Conservation (phyloP, 2,797 vertebrate genomes). For the Cirrhinus molitorella region DNA sequence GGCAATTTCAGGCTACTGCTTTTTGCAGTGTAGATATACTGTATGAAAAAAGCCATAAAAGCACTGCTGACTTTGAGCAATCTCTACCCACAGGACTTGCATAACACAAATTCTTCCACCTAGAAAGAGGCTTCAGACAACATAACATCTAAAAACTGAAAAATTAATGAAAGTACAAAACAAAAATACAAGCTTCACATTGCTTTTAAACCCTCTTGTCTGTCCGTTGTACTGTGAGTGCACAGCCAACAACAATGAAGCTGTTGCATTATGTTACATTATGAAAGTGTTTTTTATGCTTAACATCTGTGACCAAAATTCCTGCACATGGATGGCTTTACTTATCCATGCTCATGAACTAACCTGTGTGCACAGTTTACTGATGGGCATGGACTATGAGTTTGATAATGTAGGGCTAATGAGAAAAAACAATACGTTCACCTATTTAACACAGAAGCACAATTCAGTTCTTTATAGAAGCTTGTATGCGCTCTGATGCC, state of each 20-base stretch:
- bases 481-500: not conserved
- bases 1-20: too few relatives aligned
- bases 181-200: not conserved
- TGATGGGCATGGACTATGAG: not conserved
- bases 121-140: not conserved
- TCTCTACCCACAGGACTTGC: not conserved
- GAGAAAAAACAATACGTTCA: not conserved
- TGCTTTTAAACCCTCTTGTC: not conserved
- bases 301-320: not conserved
- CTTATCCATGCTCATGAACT: not conserved
- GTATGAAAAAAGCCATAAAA: not conserved
- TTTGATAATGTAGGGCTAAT: not conserved
- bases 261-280: not conserved
- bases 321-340: not conserved
- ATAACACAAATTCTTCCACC: not conserved
- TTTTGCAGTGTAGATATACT: too few relatives aligned
- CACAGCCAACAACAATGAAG: not conserved
- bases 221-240: not conserved
- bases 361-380: not conserved
- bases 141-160: conserved; percentile 14
- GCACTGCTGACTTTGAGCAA: not conserved
- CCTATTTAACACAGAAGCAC: not conserved
- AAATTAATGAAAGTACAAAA: conserved; percentile 14
- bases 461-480: not conserved
- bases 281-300: not conserved